phyloP scores from a whole-genome alignment of 2,797 vertebrate genomes.

The Percopsis omiscomaycus region DNA sequence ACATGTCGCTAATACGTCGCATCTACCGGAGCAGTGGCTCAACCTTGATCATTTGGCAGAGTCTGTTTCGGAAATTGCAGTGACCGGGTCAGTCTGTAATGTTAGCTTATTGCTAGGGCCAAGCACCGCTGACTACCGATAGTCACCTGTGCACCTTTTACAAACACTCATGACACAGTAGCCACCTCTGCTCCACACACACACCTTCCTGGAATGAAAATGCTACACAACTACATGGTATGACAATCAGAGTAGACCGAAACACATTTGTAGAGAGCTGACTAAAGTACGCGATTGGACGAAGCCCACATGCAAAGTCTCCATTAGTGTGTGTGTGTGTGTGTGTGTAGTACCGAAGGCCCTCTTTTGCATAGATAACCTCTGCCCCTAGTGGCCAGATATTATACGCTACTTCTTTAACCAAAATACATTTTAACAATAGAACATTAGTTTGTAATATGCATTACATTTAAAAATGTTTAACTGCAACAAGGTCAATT shows the following conservation, averaged over 20 bases:
- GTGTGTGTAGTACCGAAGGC: conserved; percentile 1
- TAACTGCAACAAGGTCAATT: conserved; percentile 14
- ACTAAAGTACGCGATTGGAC: conserved; percentile 23
- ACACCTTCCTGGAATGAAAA: too few species aligned
- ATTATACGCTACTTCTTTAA: too few species aligned
- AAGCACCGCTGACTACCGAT: conserved; percentile 30
- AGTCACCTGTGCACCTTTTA: conserved; percentile 26
- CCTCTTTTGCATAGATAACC: too few species aligned
- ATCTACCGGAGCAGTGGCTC: conserved; percentile 21
- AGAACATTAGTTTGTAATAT: too few species aligned
- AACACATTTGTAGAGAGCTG: conserved; percentile 66
- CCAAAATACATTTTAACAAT: too few species aligned
- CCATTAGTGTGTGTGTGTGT: not conserved
- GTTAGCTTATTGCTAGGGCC: conserved; percentile 35
- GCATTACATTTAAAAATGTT: too few species aligned
- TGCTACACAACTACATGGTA: too few species aligned
- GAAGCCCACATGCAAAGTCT: conserved; percentile 57
- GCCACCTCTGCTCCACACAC: conserved; percentile 13
- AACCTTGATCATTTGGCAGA: conserved; percentile 47
- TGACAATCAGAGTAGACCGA: conserved; percentile 72
- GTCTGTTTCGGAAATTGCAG: conserved; percentile 13
- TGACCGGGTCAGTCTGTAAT: conserved; percentile 37
- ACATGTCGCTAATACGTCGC: conserved; percentile 15
- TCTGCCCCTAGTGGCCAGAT: too few species aligned
- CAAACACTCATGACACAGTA: conserved; percentile 23